Conservation (phyloP, 37 sponge, comb jelly and placozoan species). For the Tethya wilhelma region DNA sequence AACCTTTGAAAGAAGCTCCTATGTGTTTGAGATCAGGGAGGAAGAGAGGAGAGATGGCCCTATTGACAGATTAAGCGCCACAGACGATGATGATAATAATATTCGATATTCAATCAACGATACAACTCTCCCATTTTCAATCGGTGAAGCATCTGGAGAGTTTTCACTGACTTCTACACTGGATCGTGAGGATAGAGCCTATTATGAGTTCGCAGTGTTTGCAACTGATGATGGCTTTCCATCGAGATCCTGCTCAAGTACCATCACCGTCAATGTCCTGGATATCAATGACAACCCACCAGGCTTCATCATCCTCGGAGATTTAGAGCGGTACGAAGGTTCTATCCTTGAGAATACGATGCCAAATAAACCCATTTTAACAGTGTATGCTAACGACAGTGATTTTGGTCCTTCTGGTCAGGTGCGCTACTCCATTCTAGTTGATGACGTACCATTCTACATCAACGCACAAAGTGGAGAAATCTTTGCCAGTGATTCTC, state of each 20-base stretch:
- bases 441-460: slow-evolving; percentile 14
- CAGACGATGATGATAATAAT: slow-evolving; percentile 38
- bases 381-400: slow-evolving; percentile 55
- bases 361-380: not conserved
- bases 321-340: too few relatives aligned
- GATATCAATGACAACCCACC: slow-evolving; percentile 76
- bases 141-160: slow-evolving; percentile 14
- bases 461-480: slow-evolving; percentile 28
- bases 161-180: slow-evolving; percentile 9
- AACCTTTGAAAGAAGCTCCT: not conserved
- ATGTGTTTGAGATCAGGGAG: slow-evolving; percentile 16
- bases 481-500: not conserved
- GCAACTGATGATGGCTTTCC: slow-evolving; percentile 64
- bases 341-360: slow-evolving; percentile 40
- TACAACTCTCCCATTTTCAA: slow-evolving; percentile 24
- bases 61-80: slow-evolving; percentile 42
- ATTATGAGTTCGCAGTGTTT: slow-evolving; percentile 27
- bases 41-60: not conserved
- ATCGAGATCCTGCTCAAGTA: slow-evolving; percentile 7
- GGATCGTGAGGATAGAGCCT: slow-evolving; percentile 46
- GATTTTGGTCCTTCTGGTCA: slow-evolving; percentile 29
- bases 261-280: slow-evolving; percentile 17
- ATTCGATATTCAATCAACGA: slow-evolving; percentile 13
- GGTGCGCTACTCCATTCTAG: slow-evolving; percentile 17
- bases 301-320: not conserved